Evolutionary conservation across 2,797 vertebrate genomes (phyloP), one percentile per base, ranked within the genome.

Genomic region (Microchirus variegatus): DNA sequence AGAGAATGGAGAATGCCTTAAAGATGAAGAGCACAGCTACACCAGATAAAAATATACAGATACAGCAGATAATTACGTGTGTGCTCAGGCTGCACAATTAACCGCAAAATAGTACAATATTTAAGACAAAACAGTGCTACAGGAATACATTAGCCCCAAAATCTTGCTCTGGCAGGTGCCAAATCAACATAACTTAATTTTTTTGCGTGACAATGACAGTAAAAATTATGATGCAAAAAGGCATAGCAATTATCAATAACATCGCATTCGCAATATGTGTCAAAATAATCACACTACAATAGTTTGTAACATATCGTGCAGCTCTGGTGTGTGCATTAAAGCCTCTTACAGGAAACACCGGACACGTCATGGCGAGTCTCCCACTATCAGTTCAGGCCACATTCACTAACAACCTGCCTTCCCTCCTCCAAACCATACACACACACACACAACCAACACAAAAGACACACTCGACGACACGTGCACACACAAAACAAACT

Each of bases 311-410:
- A 11, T 12, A 4, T 41, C 10, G 0, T 2, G 6, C 13, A 14
- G 18, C 35, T n/a, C 53, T 50, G 19, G 14, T 55, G 62, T 56
- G 14, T 57, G 50, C 48, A 15, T 52, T 9, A 16, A 9, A 19
- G 9, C 12, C 53, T 70, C 26, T 31, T 63, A 22, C 53, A 71
- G 73, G 62, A 82, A 83, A 70, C 46, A 35, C 16, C 19, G 35
- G 52, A 69, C 54, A 69, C 74, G 63, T 71, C 74, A 71, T 9
- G 13, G 62, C 17, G 63, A 62, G 70, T 43, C n/a, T 37, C 35
- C 44, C 11, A 0, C 61, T 43, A 43, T 18, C 45, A 58, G 70
- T 56, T 49, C 42, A 69, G 45, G 57, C 37, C 11, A 42, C 14
- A 15, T 53, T 31, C 44, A 14, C 53, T 8, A 44, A 48, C 16